Evolutionary conservation across 1,140 invertebrate genomes (phyloP), one percentile per base, ranked within the genome.

Genomic region (Oreohelix idahoensis): DNA sequence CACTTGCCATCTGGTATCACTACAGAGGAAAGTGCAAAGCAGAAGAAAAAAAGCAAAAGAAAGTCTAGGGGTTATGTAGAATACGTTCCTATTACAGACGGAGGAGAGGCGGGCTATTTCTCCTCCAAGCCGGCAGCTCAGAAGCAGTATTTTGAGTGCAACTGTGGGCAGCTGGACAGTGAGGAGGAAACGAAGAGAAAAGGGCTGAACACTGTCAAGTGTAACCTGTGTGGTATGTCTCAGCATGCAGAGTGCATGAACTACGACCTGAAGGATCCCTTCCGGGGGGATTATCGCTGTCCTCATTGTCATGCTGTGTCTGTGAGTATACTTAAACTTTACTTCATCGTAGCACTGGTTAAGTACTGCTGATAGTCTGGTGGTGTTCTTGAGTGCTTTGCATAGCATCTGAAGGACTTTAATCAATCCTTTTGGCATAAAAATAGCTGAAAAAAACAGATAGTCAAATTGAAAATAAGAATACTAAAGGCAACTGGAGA

Each of bases 171-270:
- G 23, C 78, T 75, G 17, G 83, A 86, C n/a, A 66, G 53, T n/a
- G 73, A 84, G 1, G 70, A 69, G 17, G 71, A 63, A 20, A 81
- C 69, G n/a, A 78, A 58, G 35, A 81, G 75, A 45, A 79, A 76
- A 29, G 73, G 39, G 73, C 78, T 84, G 71, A 84, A 87, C 84
- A 42, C 42, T 49, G 89, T 94, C 63, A 92, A 93, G 86, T 96
- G 95, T 91, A 85, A 86, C 0, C 88, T 90, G 23, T 96, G 95
- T 92, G 90, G 90, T 10, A 92, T 93, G 77, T 93, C 91, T 81
- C 95, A 95, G 88, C 95, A 96, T 93, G 89, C 91, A 4, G 86
- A 90, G 15, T 96, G 95, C 92, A 93, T 96, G 71, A 93, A 94
- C 49, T 95, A 94, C 89, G 91, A 94, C 84, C 84, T 91, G 78